These are phyloP conservation scores for Epinephelus moara DNA, from an alignment of 2,113 vertebrate species.

Conservation along the genomic window DNA sequence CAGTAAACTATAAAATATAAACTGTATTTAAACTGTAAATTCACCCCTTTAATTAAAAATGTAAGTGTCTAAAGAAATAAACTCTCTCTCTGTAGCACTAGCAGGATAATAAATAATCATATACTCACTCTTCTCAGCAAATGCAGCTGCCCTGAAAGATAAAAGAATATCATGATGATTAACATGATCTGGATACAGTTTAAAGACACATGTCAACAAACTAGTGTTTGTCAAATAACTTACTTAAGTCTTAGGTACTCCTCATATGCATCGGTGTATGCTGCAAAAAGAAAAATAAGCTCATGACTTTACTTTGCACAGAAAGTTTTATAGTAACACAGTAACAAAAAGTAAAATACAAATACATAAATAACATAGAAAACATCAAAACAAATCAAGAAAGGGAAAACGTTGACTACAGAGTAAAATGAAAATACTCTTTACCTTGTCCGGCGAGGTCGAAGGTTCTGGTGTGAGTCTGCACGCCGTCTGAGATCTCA, in stretches of 20 bases:
- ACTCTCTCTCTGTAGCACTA: too few relatives aligned
- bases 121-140: conserved; percentile 98
- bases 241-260: conserved; percentile 97
- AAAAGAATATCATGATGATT: background rate
- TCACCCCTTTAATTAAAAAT: too few relatives aligned
- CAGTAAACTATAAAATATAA: too few relatives aligned
- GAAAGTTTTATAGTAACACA: background rate
- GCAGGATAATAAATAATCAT: background rate
- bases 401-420: too few relatives aligned
- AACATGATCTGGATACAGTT: rapidly evolving
- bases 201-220: background rate
- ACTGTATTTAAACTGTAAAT: too few relatives aligned
- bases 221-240: conserved; percentile 43
- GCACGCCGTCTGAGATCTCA: conserved; percentile 90
- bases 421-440: background rate
- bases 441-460: conserved; percentile 96
- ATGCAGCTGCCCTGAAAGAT: conserved; percentile 90
- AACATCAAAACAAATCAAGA: background rate
- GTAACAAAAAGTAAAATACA: background rate
- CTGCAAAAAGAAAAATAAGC: conserved; percentile 77
- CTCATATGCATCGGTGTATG: conserved; percentile 92
- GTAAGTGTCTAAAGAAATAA: too few relatives aligned
- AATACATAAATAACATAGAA: background rate
- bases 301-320: background rate
- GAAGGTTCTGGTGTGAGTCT: conserved; percentile 88